Conservation (phyloP, 2,797 vertebrate species). For the Hyperoplus lanceolatus region DNA sequence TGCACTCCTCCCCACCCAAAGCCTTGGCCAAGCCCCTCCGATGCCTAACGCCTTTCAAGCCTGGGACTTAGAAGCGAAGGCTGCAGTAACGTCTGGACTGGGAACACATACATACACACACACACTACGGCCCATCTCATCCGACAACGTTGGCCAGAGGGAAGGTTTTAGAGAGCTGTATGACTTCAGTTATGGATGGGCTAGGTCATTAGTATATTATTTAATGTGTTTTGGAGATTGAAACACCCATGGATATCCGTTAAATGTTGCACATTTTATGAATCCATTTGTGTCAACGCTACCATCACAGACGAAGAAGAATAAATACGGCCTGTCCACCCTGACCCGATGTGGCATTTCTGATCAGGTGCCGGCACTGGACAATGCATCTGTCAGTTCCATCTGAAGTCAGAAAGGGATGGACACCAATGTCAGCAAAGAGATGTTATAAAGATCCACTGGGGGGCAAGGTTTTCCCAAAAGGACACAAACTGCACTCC, state of each 20-base stretch:
- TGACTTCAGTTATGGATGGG: constrained; percentile 9
- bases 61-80: constrained; percentile 60
- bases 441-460: constrained; percentile 7
- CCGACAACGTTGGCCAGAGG: background rate
- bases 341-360: background rate
- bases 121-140: background rate
- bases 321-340: background rate
- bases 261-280: background rate
- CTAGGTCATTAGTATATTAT: constrained; percentile 6
- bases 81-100: constrained; percentile 70
- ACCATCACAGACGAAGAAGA: background rate
- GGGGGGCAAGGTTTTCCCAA: constrained; percentile 22
- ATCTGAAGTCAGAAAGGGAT: background rate
- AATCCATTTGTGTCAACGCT: constrained; percentile 15
- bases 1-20: constrained; percentile 69
- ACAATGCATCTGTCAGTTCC: background rate
- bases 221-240: constrained; percentile 10
- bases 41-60: constrained; percentile 55
- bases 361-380: background rate
- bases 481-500: background rate
- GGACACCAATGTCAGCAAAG: background rate
- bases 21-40: constrained; percentile 62
- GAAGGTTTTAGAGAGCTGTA: constrained; percentile 26
- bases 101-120: constrained; percentile 13
- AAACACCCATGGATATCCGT: background rate